Evolutionary conservation across 2,888 invertebrate genomes (phyloP).

Genomic region (Noctua janthe): DNA sequence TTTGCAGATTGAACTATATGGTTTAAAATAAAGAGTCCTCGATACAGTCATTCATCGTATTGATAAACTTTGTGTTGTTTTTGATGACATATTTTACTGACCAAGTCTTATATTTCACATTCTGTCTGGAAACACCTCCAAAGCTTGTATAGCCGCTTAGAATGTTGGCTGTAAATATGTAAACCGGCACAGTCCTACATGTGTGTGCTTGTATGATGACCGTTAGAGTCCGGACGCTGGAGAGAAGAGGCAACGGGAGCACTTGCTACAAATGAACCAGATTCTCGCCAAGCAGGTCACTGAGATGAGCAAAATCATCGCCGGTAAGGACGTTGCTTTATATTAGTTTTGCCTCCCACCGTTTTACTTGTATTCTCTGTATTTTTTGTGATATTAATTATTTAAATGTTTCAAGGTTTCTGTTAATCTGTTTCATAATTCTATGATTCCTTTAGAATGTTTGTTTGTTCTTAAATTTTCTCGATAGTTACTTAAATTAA

Average conservation of each 20-base stretch:
- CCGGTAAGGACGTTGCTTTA: conserved; percentile 92
- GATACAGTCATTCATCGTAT: background rate
- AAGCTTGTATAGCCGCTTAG: conserved; percentile 83
- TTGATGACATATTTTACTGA: background rate
- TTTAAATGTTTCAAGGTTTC: conserved; percentile 1
- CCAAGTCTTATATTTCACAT: background rate
- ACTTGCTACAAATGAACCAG: conserved; percentile 97
- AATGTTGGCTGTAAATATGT: conserved; percentile 88
- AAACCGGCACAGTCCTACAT: conserved; percentile 79
- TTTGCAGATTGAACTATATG: conserved; percentile 64
- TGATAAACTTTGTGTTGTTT: background rate
- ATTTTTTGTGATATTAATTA: conserved; percentile 20
- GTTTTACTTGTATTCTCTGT: conserved; percentile 32
- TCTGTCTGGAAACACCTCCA: conserved; percentile 69
- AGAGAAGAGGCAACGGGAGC: conserved; percentile 96
- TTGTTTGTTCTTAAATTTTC: background rate
- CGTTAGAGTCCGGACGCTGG: conserved; percentile 94
- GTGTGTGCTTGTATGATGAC: conserved; percentile 79
- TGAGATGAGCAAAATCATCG: conserved; percentile 98
- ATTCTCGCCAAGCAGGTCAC: conserved; percentile 98
- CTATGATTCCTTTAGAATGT: conserved; percentile 5
- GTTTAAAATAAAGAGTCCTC: background rate
- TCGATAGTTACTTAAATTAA: background rate
- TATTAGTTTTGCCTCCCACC: conserved; percentile 56
- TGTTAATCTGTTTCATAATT: conserved; percentile 31